Evolutionary conservation across 2,113 vertebrate genomes (phyloP).

Genomic region (Laterallus jamaicensis): DNA sequence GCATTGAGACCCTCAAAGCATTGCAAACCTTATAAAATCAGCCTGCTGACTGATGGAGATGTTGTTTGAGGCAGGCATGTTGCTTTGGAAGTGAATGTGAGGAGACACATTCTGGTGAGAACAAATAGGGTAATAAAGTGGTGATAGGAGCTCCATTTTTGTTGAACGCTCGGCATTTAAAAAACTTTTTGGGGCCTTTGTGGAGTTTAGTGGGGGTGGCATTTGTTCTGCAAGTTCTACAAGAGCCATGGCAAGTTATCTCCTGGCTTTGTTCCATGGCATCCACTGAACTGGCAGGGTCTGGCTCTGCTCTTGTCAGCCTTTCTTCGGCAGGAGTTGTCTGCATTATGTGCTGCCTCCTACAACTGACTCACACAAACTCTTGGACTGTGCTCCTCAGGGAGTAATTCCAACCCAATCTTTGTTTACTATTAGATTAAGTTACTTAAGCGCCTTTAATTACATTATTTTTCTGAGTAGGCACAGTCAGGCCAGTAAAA

Average conservation of each 20-base stretch:
- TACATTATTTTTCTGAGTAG: neutral
- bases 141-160: neutral
- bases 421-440: neutral
- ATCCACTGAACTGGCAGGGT: neutral
- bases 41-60: neutral
- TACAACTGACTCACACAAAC: neutral
- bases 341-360: neutral
- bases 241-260: neutral
- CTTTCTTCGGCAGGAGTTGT: neutral
- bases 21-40: neutral
- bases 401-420: neutral
- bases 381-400: neutral
- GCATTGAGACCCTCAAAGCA: neutral
- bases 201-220: neutral
- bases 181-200: neutral
- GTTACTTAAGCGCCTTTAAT: neutral
- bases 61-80: accelerated
- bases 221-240: neutral
- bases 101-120: neutral
- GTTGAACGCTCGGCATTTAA: neutral
- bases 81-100: neutral
- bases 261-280: neutral
- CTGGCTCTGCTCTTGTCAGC: neutral
- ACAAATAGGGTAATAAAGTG: neutral
- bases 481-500: neutral